A percentile compares a stretch with the other conserved stretches of the same genome.
These are phyloP conservation scores for Diuraphis noxia DNA, from an alignment of 1,140 invertebrate species.

Conservation along the genomic window DNA sequence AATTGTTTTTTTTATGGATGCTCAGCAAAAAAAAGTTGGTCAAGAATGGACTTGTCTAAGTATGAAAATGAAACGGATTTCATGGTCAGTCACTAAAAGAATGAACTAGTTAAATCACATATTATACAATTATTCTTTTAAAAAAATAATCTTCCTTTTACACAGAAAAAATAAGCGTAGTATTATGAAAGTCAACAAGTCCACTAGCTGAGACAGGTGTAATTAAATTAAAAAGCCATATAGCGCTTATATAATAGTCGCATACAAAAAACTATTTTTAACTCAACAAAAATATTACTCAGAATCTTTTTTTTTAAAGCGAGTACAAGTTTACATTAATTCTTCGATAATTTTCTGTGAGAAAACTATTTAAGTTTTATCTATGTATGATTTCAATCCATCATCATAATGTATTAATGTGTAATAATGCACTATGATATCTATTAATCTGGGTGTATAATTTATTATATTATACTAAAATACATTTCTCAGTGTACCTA, in stretches of 20 bases:
- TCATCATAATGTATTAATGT: neutral
- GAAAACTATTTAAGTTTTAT: too few relatives aligned
- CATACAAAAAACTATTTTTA: neutral
- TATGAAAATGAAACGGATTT: conserved; percentile 45
- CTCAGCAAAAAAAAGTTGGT: conserved; percentile 70
- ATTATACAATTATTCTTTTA: neutral
- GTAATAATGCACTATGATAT: too few relatives aligned
- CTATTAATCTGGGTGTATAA: too few relatives aligned
- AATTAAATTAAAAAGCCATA: neutral
- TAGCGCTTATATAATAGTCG: neutral
- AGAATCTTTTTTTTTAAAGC: too few relatives aligned
- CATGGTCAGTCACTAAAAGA: conserved; percentile 23
- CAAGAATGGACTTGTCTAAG: conserved; percentile 32
- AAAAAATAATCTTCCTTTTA: neutral
- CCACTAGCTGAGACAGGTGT: neutral
- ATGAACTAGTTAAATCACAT: neutral
- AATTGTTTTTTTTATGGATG: conserved; percentile 91
- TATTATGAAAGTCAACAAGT: neutral
- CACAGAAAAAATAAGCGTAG: neutral
- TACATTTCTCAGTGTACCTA: neutral
- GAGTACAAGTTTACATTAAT: too few relatives aligned
- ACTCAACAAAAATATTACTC: too few relatives aligned
- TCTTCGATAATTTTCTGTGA: too few relatives aligned
- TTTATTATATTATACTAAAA: neutral
- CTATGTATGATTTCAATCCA: too few relatives aligned